Evolutionary conservation across 2,113 vertebrate genomes (phyloP).

Genomic region (Sterna hirundo): DNA sequence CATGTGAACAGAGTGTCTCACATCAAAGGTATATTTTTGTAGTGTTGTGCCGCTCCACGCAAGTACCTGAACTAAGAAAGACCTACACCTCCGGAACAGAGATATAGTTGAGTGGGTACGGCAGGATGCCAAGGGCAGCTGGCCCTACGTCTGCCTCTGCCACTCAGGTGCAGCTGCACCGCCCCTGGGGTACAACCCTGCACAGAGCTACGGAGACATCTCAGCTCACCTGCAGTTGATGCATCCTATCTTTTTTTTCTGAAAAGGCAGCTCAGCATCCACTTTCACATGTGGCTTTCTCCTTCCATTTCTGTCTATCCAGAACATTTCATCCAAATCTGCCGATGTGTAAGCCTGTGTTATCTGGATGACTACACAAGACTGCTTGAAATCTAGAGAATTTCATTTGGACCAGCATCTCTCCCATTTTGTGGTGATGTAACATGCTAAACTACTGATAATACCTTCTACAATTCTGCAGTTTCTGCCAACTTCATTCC

Average conservation of each 20-base stretch:
- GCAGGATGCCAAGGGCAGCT: background rate
- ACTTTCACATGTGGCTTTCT: background rate
- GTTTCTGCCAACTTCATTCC: background rate
- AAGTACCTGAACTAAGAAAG: background rate
- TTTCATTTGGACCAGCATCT: background rate
- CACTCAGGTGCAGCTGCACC: background rate
- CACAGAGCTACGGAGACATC: background rate
- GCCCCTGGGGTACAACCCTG: background rate
- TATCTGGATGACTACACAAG: background rate
- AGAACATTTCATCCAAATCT: background rate
- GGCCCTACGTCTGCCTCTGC: background rate
- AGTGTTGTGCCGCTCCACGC: background rate
- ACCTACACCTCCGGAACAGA: background rate
- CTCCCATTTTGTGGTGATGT: background rate
- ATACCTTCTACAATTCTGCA: background rate
- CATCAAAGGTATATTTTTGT: background rate
- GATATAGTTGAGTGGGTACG: fast-evolving
- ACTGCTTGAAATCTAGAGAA: background rate
- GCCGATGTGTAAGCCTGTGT: background rate
- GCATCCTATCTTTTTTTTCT: background rate
- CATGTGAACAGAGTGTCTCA: background rate
- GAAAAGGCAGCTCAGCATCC: background rate
- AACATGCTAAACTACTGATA: background rate
- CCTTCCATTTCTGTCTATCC: background rate
- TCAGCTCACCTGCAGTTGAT: background rate